Evolutionary conservation across 2,113 vertebrate species (phyloP).

Genomic region (Silurus meridionalis): DNA sequence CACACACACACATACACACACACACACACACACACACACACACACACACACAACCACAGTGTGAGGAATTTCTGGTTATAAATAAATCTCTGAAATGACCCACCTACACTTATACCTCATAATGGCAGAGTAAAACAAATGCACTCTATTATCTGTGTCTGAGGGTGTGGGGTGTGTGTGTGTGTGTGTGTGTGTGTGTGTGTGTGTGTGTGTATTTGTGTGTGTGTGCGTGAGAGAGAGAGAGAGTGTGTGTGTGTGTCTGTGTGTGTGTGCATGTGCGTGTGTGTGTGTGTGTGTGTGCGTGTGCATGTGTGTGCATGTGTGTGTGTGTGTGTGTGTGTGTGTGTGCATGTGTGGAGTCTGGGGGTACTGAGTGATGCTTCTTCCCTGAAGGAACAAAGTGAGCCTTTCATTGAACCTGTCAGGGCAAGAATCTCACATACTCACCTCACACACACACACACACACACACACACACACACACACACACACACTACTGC

Average conservation of each 20-base stretch:
- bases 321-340: constrained; percentile 24
- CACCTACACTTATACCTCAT: constrained; percentile 45
- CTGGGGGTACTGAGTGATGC: constrained; percentile 30
- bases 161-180: constrained; percentile 21
- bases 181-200: no score
- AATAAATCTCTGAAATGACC: constrained; percentile 45
- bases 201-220: no score
- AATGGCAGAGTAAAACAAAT: constrained; percentile 52
- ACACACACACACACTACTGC: background rate
- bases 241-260: no score
- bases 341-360: constrained; percentile 32
- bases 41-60: constrained; percentile 11
- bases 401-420: constrained; percentile 51
- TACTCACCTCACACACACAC: constrained; percentile 34
- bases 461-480: background rate
- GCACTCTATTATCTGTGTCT: constrained; percentile 42
- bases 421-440: constrained; percentile 52
- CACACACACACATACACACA: constrained; percentile 25
- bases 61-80: constrained; percentile 50
- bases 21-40: constrained; percentile 27
- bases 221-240: no score
- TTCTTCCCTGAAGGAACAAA: constrained; percentile 52
- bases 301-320: constrained; percentile 19
- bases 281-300: background rate
- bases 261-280: no score